phyloP scores from a whole-genome alignment of 2,888 invertebrate genomes.

The Papilio demoleus region DNA sequence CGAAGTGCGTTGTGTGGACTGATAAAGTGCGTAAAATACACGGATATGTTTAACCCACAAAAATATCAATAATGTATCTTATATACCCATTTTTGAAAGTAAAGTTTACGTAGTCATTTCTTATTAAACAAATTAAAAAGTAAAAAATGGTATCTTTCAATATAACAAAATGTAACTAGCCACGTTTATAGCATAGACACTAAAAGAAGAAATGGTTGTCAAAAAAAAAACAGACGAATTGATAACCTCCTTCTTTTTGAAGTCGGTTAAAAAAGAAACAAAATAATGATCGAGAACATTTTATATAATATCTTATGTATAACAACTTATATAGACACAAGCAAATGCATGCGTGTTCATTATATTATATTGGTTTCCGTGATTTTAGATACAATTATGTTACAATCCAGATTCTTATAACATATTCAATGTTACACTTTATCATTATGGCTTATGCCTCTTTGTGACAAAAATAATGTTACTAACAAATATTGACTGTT shows the following conservation, averaged over 20 bases:
- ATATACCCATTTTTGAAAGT: no score
- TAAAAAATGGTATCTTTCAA: no score
- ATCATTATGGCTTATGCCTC: slow-evolving; percentile 45
- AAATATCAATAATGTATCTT: not conserved
- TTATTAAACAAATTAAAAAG: no score
- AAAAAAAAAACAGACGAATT: no score
- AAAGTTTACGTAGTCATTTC: no score
- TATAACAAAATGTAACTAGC: no score
- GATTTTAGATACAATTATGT: slow-evolving; percentile 24
- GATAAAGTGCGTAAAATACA: slow-evolving; percentile 12
- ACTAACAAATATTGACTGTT: slow-evolving; percentile 27
- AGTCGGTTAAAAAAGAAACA: slow-evolving; percentile 47
- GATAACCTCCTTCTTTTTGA: not conserved
- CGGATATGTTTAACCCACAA: not conserved
- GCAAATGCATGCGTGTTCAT: slow-evolving; percentile 54
- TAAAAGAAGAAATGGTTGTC: no score
- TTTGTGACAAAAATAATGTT: slow-evolving; percentile 54
- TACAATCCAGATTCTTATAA: slow-evolving; percentile 5
- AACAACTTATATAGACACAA: slow-evolving; percentile 74
- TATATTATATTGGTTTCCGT: slow-evolving; percentile 38
- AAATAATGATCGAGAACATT: slow-evolving; percentile 69
- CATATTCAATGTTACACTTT: slow-evolving; percentile 27
- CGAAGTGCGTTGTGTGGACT: slow-evolving; percentile 47
- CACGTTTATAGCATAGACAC: no score
- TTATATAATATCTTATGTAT: slow-evolving; percentile 74